Evolutionary conservation across 1,140 invertebrate species (phyloP).

Genomic region (Brachionus koreanus): DNA sequence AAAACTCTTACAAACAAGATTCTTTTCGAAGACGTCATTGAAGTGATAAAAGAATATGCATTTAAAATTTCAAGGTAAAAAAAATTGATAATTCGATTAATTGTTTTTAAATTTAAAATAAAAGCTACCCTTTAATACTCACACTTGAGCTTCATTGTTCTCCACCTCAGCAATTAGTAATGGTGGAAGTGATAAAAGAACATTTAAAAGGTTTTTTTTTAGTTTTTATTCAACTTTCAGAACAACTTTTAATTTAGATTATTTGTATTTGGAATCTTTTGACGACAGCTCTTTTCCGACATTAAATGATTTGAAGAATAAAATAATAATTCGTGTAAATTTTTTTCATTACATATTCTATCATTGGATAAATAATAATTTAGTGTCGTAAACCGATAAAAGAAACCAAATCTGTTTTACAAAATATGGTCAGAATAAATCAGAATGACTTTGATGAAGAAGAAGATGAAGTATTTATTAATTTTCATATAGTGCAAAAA

Average conservation of each 20-base stretch:
- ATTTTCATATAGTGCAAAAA: not conserved
- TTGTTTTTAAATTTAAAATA: not conserved
- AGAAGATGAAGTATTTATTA: not conserved
- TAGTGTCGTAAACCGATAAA: not conserved
- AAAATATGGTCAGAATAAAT: not conserved
- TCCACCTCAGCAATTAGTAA: constrained; percentile 11
- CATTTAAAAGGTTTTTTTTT: constrained; percentile 20
- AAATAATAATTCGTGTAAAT: constrained; percentile 20
- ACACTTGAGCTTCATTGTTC: constrained; percentile 33
- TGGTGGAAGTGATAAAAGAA: constrained; percentile 34
- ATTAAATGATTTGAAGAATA: constrained; percentile 11
- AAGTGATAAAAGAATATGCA: not conserved
- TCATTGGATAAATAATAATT: not conserved
- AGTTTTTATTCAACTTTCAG: not conserved
- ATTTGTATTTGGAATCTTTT: not conserved
- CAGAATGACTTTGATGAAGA: not conserved
- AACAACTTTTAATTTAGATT: not conserved
- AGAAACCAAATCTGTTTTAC: not conserved
- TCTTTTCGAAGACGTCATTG: constrained; percentile 13
- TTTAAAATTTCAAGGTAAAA: not conserved
- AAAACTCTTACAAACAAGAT: constrained; percentile 38
- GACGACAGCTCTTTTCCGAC: not conserved
- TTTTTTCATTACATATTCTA: not conserved
- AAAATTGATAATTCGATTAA: not conserved
- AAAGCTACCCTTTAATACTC: constrained; percentile 29